Percentiles rank a stretch among this genome's conserved stretches.
phyloP scores from a whole-genome alignment of 2,888 invertebrate species.

The Zhengitettix transpicula region DNA sequence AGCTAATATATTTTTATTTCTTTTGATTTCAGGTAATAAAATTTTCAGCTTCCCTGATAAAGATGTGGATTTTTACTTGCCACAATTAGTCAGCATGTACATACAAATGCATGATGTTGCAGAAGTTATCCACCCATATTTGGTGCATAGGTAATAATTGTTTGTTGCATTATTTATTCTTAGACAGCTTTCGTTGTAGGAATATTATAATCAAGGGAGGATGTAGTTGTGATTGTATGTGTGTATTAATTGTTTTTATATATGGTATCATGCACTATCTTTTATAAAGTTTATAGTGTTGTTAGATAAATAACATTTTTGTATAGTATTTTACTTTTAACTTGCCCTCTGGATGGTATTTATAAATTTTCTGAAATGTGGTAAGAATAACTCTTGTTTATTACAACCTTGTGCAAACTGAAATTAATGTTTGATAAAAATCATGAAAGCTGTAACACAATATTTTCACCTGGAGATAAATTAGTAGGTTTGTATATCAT shows the following conservation, averaged over 20 bases:
- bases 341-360: no score
- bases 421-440: no score
- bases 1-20: no score
- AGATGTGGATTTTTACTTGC: conserved; percentile 94
- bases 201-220: background rate
- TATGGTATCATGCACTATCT: no score
- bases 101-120: conserved; percentile 96
- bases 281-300: no score
- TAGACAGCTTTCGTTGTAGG: background rate
- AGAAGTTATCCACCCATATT: conserved; percentile 74
- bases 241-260: background rate
- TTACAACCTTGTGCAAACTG: no score
- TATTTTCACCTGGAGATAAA: background rate
- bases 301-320: no score
- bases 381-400: no score
- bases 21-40: conserved; percentile 55
- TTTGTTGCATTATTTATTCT: background rate
- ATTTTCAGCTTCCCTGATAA: conserved; percentile 85
- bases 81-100: conserved; percentile 95
- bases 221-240: no score
- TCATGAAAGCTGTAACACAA: background rate
- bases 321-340: no score
- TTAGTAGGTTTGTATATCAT: background rate
- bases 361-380: no score
- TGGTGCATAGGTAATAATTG: conserved; percentile 50